Percentiles rank a stretch among this genome's conserved stretches.
Conservation (phyloP, 2,888 invertebrate species). For the Bembecia ichneumoniformis region DNA sequence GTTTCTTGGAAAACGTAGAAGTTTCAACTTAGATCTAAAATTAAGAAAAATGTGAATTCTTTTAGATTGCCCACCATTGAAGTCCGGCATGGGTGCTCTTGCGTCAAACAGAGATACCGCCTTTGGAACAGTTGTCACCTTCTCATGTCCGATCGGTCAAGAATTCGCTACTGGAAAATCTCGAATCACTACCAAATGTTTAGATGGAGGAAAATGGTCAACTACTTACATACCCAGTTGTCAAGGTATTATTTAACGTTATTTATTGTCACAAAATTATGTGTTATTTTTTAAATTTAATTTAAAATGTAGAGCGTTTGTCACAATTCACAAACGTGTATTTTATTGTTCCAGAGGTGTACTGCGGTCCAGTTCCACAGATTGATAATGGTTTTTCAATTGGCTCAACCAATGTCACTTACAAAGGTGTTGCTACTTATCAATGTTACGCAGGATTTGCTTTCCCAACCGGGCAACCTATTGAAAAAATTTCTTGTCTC, state of each 20-base stretch:
- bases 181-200: conserved; percentile 87
- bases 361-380: conserved; percentile 97
- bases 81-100: conserved; percentile 88
- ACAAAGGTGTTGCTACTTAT: conserved; percentile 92
- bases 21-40: not conserved
- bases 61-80: conserved; percentile 86
- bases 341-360: conserved; percentile 76
- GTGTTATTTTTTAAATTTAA: not conserved
- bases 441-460: conserved; percentile 97
- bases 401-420: conserved; percentile 95
- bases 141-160: conserved; percentile 93
- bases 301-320: too few relatives aligned
- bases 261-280: conserved; percentile 1
- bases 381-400: conserved; percentile 98
- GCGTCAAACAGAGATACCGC: conserved; percentile 93
- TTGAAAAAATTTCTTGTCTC: conserved; percentile 90
- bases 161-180: conserved; percentile 93
- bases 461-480: conserved; percentile 88
- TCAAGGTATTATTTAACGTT: conserved; percentile 75
- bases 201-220: conserved; percentile 93
- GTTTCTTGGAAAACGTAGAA: not conserved
- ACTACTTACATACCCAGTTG: conserved; percentile 92
- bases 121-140: conserved; percentile 89
- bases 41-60: not conserved
- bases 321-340: too few relatives aligned